Evolutionary conservation across 2,113 vertebrate species (phyloP).

Genomic region (Melospiza georgiana): DNA sequence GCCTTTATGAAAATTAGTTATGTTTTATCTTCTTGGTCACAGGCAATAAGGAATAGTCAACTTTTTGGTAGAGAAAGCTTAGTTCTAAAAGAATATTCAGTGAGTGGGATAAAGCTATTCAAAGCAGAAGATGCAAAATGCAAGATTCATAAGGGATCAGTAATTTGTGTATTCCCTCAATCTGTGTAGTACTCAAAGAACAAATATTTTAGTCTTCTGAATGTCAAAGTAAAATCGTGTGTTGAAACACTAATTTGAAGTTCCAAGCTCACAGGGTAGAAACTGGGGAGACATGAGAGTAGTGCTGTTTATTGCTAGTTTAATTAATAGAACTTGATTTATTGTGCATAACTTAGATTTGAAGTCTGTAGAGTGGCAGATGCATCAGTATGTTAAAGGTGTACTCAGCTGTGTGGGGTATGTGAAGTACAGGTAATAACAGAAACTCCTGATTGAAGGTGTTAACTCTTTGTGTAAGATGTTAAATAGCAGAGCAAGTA

Average conservation of each 20-base stretch:
- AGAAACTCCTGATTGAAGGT: neutral
- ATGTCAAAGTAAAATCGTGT: neutral
- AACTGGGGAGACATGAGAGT: neutral
- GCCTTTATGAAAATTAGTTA: neutral
- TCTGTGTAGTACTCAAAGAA: neutral
- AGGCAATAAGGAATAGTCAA: neutral
- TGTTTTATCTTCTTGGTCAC: neutral
- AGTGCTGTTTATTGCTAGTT: neutral
- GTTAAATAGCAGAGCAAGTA: neutral
- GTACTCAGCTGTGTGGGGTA: neutral
- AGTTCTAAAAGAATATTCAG: neutral
- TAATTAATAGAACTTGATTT: neutral
- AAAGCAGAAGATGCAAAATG: neutral
- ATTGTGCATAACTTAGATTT: neutral
- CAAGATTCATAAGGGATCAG: neutral
- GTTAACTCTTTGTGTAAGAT: neutral
- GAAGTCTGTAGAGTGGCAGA: neutral
- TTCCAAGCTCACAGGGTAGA: neutral
- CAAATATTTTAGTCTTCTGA: neutral
- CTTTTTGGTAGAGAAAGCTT: neutral
- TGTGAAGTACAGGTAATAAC: neutral
- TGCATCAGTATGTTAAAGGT: neutral
- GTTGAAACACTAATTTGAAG: neutral
- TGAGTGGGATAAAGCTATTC: neutral
- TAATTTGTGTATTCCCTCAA: neutral